Evolutionary conservation across 2,113 vertebrate species (phyloP), one percentile per base, ranked within the genome.

Genomic region (Apodemus speciosus): DNA sequence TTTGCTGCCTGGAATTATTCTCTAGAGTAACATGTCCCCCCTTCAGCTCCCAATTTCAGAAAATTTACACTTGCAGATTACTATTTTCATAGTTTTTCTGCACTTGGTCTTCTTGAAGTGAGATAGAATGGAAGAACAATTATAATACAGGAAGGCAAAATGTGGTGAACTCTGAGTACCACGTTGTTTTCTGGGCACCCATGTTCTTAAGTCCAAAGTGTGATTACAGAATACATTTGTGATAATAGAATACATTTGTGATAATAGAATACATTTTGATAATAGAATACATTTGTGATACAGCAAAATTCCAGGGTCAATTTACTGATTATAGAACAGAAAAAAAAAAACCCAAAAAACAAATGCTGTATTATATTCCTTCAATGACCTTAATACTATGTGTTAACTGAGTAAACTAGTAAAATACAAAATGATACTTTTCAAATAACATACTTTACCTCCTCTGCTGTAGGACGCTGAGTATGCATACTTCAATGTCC

Each of bases 401-500:
- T 89, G 16, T 81, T 72, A 64, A 64, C 2, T 4, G 71, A n/a
- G 23, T 43, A 66, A 89, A 53, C 1, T 10, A 27, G 4, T 6
- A 30, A 84, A 69, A 30, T 5, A 38, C 20, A 56, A 46, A 83
- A 38, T 72, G 35, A 46, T 76, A 27, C 58, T 83, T 80, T 62
- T 2, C 53, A 69, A 85, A 21, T 89, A 77, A 88, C 71, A 0
- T 76, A 8, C 9, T 69, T 49, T 7, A n/a, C 71, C 51, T 35
- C 85, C 30, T 27, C 4, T 71, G 75, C 89, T 23, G 60, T 53
- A 98, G 98, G 97, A 98, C 92, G 96, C 96, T 38, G 96, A 98
- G 40, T 23, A 76, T 38, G 75, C 95, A 2, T 98, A 97, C 95
- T 92, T 53, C 40, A 51, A 13, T 8, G 53, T 23, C n/a, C 95